Percentiles rank a stretch among this genome's conserved stretches.
These are phyloP conservation scores for Brachionus rotundiformis DNA, from an alignment of 1,140 invertebrate species.

Conservation along the genomic window DNA sequence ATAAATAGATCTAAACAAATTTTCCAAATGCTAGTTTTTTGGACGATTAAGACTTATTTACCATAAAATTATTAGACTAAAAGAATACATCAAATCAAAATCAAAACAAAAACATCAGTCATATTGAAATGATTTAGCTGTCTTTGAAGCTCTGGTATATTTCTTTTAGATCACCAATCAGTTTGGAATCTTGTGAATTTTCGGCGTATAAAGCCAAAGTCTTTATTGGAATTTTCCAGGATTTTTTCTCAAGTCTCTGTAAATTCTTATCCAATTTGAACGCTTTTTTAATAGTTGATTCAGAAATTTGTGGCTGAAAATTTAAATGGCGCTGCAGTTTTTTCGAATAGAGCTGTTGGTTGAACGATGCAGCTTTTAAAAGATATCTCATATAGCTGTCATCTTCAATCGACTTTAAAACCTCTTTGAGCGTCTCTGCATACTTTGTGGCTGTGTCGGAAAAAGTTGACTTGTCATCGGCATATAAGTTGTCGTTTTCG, in stretches of 20 bases:
- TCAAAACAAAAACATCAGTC: not conserved
- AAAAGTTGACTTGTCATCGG: not conserved
- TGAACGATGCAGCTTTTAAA: constrained; percentile 14
- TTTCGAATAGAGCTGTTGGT: constrained; percentile 8
- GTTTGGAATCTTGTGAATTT: not conserved
- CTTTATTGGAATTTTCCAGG: constrained; percentile 45
- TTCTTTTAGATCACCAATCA: constrained; percentile 7
- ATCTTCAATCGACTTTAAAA: not conserved
- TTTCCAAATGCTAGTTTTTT: not conserved
- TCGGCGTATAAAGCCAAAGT: constrained; percentile 27
- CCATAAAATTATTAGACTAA: not conserved
- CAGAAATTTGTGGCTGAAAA: not conserved
- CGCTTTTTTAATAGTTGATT: not conserved
- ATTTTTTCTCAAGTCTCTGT: constrained; percentile 49
- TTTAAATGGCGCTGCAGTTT: constrained; percentile 13
- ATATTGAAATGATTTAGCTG: not conserved
- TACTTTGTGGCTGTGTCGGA: not conserved
- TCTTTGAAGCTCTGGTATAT: constrained; percentile 30
- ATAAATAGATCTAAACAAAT: constrained; percentile 3
- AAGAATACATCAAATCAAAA: not conserved
- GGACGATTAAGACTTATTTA: constrained; percentile 10
- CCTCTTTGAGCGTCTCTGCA: not conserved
- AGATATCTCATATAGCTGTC: constrained; percentile 1
- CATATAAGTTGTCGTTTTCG: not conserved
- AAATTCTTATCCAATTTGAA: constrained; percentile 45